phyloP scores from a whole-genome alignment of 2,113 vertebrate species.

The Antigone vipio region DNA sequence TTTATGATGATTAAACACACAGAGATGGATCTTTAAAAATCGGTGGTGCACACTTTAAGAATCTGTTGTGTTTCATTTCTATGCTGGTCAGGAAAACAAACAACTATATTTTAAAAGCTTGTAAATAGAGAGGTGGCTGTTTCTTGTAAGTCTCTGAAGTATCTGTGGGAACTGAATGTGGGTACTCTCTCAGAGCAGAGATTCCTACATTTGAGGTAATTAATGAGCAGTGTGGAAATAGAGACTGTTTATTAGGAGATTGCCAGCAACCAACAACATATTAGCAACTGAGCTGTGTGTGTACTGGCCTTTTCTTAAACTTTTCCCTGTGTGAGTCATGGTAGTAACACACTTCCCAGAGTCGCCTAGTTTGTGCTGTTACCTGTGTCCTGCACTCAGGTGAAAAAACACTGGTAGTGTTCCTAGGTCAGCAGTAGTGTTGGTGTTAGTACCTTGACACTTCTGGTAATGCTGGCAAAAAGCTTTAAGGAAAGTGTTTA shows the following conservation, averaged over 20 bases:
- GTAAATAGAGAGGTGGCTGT: not conserved
- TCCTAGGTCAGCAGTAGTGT: not conserved
- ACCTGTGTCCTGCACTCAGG: not conserved
- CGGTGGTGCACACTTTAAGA: not conserved
- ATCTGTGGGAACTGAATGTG: not conserved
- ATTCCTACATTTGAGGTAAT: not conserved
- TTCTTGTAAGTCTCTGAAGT: not conserved
- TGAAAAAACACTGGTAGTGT: accelerated
- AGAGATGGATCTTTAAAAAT: not conserved
- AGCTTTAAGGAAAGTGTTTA: not conserved
- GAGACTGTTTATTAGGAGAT: not conserved
- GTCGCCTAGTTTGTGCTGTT: not conserved
- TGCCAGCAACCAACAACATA: not conserved
- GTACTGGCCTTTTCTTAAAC: not conserved
- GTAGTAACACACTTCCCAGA: not conserved
- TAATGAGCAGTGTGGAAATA: not conserved
- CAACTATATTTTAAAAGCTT: not conserved
- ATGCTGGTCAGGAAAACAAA: not conserved
- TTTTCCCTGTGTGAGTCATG: not conserved
- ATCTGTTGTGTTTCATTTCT: not conserved
- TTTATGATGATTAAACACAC: not conserved
- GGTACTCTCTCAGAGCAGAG: not conserved
- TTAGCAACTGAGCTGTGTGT: not conserved
- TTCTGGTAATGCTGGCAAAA: not conserved
- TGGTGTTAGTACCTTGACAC: not conserved